phyloP scores from a whole-genome alignment of 2,113 vertebrate genomes.

The Notiomystis cincta region DNA sequence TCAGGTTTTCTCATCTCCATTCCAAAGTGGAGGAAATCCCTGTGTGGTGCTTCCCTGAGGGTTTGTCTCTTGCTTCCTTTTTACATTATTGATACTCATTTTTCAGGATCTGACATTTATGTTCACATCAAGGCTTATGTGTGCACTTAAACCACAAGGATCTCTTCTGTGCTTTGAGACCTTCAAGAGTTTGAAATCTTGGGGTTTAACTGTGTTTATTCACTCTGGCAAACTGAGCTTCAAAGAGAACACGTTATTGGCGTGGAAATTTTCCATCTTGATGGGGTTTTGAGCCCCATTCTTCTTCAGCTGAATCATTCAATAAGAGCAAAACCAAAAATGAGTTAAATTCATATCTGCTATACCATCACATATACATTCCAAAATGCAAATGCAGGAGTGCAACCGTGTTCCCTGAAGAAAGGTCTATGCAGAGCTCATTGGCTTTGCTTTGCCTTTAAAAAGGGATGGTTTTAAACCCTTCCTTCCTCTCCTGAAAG shows the following conservation, averaged over 20 bases:
- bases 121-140: not conserved
- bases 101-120: slow-evolving; percentile 9
- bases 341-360: not conserved
- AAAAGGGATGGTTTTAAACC: not conserved
- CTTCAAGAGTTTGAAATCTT: not conserved
- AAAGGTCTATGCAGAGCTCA: not conserved
- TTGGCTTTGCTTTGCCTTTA: not conserved
- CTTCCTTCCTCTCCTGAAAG: not conserved
- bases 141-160: not conserved
- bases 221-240: not conserved
- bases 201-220: not conserved
- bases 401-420: not conserved
- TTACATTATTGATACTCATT: not conserved
- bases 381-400: not conserved
- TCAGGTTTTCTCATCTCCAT: not conserved
- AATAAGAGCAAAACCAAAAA: not conserved
- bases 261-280: not conserved
- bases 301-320: not conserved
- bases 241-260: not conserved
- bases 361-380: not conserved
- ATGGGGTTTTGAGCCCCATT: not conserved
- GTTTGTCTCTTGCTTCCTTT: not conserved
- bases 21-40: not conserved
- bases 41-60: not conserved
- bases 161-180: not conserved